Evolutionary conservation across 2,888 invertebrate genomes (phyloP).

Genomic region (Polymixis flavicincta): DNA sequence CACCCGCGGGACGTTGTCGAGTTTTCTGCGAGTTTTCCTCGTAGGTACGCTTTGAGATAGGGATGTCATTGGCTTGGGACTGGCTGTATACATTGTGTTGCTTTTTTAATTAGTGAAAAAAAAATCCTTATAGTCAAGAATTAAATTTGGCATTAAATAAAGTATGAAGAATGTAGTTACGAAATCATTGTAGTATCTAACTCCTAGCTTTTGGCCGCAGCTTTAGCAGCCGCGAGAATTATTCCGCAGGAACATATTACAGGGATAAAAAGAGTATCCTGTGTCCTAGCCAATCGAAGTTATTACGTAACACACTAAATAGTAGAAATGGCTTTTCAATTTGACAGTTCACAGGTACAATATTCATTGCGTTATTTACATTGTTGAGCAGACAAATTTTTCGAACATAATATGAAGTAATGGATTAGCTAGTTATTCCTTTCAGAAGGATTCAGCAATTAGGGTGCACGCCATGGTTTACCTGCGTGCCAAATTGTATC

Average conservation of each 20-base stretch:
- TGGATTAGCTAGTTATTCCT: too few relatives aligned
- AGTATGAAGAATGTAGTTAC: neutral
- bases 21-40: slow-evolving; percentile 45
- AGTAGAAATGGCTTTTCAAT: too few relatives aligned
- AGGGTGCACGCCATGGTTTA: neutral
- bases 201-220: neutral
- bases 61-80: slow-evolving; percentile 18
- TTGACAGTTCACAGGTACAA: too few relatives aligned
- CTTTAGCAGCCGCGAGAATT: neutral
- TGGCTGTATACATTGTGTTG: neutral
- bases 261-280: neutral
- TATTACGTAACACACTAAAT: too few relatives aligned
- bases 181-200: neutral
- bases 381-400: too few relatives aligned
- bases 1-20: slow-evolving; percentile 39
- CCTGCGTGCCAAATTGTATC: neutral
- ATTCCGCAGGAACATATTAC: neutral
- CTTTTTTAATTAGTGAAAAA: slow-evolving; percentile 24
- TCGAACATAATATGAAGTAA: too few relatives aligned
- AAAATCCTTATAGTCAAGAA: neutral
- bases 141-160: neutral
- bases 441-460: too few relatives aligned
- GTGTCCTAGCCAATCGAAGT: neutral
- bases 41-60: slow-evolving; percentile 30
- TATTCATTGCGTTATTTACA: too few relatives aligned